Evolutionary conservation across 2,113 vertebrate species (phyloP).

Genomic region (Fulmarus glacialis): DNA sequence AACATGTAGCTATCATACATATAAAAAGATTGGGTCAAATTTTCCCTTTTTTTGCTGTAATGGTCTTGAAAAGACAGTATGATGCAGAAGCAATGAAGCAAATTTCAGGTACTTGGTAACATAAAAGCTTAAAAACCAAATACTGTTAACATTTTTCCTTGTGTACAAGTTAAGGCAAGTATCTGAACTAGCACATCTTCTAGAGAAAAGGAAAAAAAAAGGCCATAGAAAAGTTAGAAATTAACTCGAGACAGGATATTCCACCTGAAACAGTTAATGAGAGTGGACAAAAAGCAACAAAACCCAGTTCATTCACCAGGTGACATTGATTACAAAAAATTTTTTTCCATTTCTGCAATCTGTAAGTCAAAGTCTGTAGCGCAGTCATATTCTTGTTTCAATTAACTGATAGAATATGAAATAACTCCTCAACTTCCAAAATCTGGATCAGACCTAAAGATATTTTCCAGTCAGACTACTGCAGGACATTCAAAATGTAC

Average conservation of each 20-base stretch:
- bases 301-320: not conserved
- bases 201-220: accelerated
- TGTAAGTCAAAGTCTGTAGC: not conserved
- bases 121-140: not conserved
- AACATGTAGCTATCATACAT: accelerated
- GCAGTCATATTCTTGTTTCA: not conserved
- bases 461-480: not conserved
- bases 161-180: not conserved
- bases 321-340: not conserved
- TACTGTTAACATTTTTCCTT: not conserved
- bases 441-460: not conserved
- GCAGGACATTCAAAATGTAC: not conserved
- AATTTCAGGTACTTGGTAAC: not conserved
- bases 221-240: not conserved
- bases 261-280: not conserved
- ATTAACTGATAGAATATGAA: not conserved
- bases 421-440: not conserved
- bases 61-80: not conserved
- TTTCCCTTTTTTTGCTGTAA: not conserved
- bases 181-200: accelerated
- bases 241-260: not conserved
- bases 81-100: not conserved
- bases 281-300: not conserved
- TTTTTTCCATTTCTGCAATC: not conserved
- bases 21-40: not conserved